These are phyloP conservation scores for Nysson spinosus DNA, from an alignment of 2,888 invertebrate species.

Conservation along the genomic window DNA sequence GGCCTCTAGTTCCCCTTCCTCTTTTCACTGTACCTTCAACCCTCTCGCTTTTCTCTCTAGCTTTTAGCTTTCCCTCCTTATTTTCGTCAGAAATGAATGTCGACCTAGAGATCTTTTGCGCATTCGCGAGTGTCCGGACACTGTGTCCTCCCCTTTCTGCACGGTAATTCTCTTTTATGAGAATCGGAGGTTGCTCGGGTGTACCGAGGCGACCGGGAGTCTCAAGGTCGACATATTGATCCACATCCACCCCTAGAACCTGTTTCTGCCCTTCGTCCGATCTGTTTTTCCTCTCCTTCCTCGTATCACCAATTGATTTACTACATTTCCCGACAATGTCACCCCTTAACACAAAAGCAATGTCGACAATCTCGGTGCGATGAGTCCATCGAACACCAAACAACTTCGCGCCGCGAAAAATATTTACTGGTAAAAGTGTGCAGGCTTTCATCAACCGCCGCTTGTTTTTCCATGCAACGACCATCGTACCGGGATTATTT, in stretches of 20 bases:
- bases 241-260: slow-evolving; percentile 36
- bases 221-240: slow-evolving; percentile 63
- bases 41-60: background rate
- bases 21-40: background rate
- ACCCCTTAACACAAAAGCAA: no score
- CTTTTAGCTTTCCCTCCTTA: background rate
- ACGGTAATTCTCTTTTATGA: slow-evolving; percentile 56
- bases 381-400: no score
- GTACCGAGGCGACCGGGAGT: slow-evolving; percentile 56
- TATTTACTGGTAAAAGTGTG: no score
- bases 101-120: slow-evolving; percentile 37
- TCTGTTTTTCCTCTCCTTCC: slow-evolving; percentile 17
- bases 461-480: no score
- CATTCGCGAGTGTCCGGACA: slow-evolving; percentile 36
- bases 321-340: no score
- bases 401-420: no score
- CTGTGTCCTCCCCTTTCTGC: slow-evolving; percentile 42
- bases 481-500: no score
- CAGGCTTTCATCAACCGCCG: no score
- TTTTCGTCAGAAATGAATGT: background rate
- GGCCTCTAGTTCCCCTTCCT: slow-evolving; percentile 1
- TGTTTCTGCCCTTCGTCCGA: slow-evolving; percentile 24
- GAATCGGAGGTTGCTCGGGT: slow-evolving; percentile 51
- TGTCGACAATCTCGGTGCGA: no score
- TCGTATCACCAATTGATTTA: no score